Percentiles rank a stretch among this genome's conserved stretches.
These are phyloP conservation scores for Rhynchotus rufescens DNA, from an alignment of 2,797 vertebrate genomes.

Conservation along the genomic window DNA sequence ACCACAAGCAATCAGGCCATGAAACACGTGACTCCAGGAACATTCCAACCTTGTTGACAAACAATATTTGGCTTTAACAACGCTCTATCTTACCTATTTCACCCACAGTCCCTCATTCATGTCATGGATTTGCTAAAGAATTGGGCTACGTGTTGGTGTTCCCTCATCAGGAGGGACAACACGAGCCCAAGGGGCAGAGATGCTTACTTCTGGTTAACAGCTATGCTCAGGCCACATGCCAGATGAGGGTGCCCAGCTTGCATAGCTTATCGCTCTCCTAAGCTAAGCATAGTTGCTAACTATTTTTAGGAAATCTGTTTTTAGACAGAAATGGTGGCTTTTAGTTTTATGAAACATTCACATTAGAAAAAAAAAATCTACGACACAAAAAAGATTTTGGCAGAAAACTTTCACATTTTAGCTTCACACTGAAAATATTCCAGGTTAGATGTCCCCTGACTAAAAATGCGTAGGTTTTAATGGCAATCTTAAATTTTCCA, in stretches of 20 bases:
- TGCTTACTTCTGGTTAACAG: neutral
- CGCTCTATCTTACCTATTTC: neutral
- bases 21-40: neutral
- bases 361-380: neutral
- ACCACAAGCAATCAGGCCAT: neutral
- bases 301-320: neutral
- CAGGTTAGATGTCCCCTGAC: neutral
- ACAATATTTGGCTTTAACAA: neutral
- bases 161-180: neutral
- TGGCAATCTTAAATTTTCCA: slow-evolving; percentile 17
- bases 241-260: neutral
- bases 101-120: neutral
- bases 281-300: neutral
- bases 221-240: neutral
- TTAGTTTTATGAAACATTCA: neutral
- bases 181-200: neutral
- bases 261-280: neutral
- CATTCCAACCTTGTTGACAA: neutral
- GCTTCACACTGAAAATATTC: neutral
- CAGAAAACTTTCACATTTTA: neutral
- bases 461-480: slow-evolving; percentile 14
- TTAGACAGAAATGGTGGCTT: neutral
- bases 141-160: neutral
- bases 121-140: neutral
- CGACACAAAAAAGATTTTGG: neutral